A percentile compares a stretch with the other conserved stretches of the same genome.
Conservation (phyloP, 1,140 invertebrate genomes). For the Argopecten irradians region DNA sequence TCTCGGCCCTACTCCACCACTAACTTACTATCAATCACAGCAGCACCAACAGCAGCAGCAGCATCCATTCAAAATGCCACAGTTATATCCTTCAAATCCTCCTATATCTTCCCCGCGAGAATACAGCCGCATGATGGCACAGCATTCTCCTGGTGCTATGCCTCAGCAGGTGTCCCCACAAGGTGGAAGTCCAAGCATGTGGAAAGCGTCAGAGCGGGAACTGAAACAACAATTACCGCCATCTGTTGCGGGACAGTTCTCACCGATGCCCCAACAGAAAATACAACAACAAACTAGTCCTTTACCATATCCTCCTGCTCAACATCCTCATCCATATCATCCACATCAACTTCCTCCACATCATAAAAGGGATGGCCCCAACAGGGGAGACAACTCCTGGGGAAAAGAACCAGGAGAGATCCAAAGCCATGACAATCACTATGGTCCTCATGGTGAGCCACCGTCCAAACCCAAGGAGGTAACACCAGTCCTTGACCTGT, state of each 20-base stretch:
- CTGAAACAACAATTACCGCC: background rate
- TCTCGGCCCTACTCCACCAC: constrained; percentile 32
- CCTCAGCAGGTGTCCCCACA: background rate
- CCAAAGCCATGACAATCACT: constrained; percentile 25
- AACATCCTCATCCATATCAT: background rate
- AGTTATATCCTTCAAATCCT: constrained; percentile 44
- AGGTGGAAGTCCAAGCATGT: background rate
- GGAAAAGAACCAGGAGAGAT: background rate
- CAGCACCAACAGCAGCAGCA: constrained; percentile 36
- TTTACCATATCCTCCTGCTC: background rate
- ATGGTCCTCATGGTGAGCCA: background rate
- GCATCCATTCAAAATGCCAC: constrained; percentile 41
- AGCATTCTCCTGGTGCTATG: background rate
- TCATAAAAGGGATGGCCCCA: background rate
- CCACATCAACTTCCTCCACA: background rate
- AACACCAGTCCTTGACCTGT: constrained; percentile 38
- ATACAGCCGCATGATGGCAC: constrained; percentile 29
- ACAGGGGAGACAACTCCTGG: background rate
- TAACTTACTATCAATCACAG: constrained; percentile 25
- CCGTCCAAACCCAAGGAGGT: background rate
- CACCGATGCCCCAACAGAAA: background rate
- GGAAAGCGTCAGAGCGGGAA: background rate
- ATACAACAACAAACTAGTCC: background rate
- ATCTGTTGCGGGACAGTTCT: background rate
- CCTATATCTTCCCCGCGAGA: constrained; percentile 47